Evolutionary conservation across 2,888 invertebrate genomes (phyloP).

Genomic region (Gari tellinella): DNA sequence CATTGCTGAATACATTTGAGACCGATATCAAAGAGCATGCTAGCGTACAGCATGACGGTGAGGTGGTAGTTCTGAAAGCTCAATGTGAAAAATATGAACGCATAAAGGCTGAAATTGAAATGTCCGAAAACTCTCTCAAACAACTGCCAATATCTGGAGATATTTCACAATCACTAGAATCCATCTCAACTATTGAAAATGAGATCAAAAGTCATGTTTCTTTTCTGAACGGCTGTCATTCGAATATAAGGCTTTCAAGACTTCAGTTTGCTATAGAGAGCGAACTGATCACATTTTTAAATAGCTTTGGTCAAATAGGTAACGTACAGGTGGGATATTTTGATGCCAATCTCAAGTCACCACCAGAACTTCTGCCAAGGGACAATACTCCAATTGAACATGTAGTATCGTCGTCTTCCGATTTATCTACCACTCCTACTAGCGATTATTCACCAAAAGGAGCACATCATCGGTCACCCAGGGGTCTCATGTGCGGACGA

Average conservation of each 20-base stretch:
- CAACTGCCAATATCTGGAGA: conserved; percentile 37
- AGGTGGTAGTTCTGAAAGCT: conserved; percentile 47
- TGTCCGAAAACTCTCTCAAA: conserved; percentile 36
- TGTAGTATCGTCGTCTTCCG: conserved; percentile 24
- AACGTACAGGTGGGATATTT: conserved; percentile 44
- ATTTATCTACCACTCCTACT: conserved; percentile 16
- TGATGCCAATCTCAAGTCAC: conserved; percentile 40
- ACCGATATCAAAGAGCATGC: conserved; percentile 53
- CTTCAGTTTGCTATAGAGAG: conserved; percentile 46
- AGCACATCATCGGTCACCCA: conserved; percentile 37
- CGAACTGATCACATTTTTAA: conserved; percentile 48
- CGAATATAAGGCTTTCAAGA: conserved; percentile 45
- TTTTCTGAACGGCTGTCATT: conserved; percentile 44
- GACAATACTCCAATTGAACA: conserved; percentile 34
- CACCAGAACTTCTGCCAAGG: conserved; percentile 42
- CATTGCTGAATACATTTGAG: conserved; percentile 47
- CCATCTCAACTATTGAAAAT: conserved; percentile 41
- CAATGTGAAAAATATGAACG: conserved; percentile 60
- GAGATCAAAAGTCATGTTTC: conserved; percentile 52
- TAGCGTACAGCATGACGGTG: conserved; percentile 52
- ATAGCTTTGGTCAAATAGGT: conserved; percentile 47
- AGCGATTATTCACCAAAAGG: conserved; percentile 22
- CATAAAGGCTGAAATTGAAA: conserved; percentile 47
- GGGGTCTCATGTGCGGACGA: conserved; percentile 21
- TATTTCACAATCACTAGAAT: conserved; percentile 40